Evolutionary conservation across 2,888 invertebrate genomes (phyloP), one percentile per base, ranked within the genome.

Genomic region (Carpatolechia fugitivella): DNA sequence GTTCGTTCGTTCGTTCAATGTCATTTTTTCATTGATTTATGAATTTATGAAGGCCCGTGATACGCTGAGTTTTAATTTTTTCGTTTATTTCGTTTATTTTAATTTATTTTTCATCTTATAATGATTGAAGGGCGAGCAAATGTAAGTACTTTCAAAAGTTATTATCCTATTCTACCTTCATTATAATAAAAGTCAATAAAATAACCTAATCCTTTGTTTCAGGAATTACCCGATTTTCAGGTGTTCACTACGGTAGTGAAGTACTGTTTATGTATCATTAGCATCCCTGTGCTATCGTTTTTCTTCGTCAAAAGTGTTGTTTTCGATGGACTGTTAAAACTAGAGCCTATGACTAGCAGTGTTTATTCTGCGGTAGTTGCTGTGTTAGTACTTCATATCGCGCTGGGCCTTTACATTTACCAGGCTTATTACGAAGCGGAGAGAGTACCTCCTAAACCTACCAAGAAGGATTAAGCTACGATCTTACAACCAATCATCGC

Each of bases 321-420:
- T 56, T 94, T 96, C 74, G 95, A 96, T 88, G 92, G 93, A 85
- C 83, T 92, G 61, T 82, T 92, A 44, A 72, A 76, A 30, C 67
- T 92, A 60, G 84, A 89, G 44, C 80, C 91, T 29, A 79, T 95
- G 40, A 91, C 92, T 16, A 94, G 94, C 67, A 96, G 95, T 78
- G 95, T 96, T 31, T 95, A 94, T 77, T 93, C 96, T 3, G 96
- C 96, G 20, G 92, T 95, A 36, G 91, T 94, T 46, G 94, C 96
- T 0, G 93, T 97, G 8, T 69, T 95, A 5, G 92, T 94, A 5
- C 83, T 97, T 52, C 96, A 97, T 74, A 72, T 95, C 60, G 95
- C 95, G 2, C 76, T 97, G 57, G 96, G 94, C 24, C 82, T 95
- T 46, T 96, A 95, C 72, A 95, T 97, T 68, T 95, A 93, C 74